phyloP scores from a whole-genome alignment of 1,140 invertebrate species.

The Limonius californicus region DNA sequence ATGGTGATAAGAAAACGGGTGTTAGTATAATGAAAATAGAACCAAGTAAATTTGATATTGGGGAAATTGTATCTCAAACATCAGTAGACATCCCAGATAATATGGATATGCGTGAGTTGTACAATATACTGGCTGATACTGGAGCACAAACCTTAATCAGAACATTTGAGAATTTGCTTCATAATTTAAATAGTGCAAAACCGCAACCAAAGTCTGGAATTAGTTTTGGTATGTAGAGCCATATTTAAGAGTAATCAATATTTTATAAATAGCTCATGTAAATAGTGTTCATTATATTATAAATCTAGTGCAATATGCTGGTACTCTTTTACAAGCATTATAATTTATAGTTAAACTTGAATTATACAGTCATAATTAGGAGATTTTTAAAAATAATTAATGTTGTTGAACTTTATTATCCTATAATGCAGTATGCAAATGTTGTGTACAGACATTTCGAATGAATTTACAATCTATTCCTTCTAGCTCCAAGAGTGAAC shows the following conservation, averaged over 20 bases:
- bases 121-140: conserved; percentile 59
- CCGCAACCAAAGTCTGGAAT: conserved; percentile 59
- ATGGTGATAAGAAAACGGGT: conserved; percentile 79
- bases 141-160: conserved; percentile 68
- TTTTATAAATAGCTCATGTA: not conserved
- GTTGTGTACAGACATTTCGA: not conserved
- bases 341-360: too few relatives aligned
- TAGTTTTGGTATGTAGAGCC: conserved; percentile 62
- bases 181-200: conserved; percentile 53
- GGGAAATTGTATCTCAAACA: conserved; percentile 71
- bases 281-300: too few relatives aligned
- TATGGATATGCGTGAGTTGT: conserved; percentile 64
- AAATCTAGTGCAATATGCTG: too few relatives aligned
- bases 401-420: too few relatives aligned
- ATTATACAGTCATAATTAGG: too few relatives aligned
- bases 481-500: conserved; percentile 68
- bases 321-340: too few relatives aligned
- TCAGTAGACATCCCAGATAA: conserved; percentile 57
- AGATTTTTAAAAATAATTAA: too few relatives aligned
- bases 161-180: conserved; percentile 58
- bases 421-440: too few relatives aligned
- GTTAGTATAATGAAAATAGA: conserved; percentile 86
- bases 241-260: conserved; percentile 23
- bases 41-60: conserved; percentile 84
- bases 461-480: conserved; percentile 13